These are phyloP conservation scores for Hyalella azteca DNA, from an alignment of 2,888 invertebrate genomes.

Conservation along the genomic window DNA sequence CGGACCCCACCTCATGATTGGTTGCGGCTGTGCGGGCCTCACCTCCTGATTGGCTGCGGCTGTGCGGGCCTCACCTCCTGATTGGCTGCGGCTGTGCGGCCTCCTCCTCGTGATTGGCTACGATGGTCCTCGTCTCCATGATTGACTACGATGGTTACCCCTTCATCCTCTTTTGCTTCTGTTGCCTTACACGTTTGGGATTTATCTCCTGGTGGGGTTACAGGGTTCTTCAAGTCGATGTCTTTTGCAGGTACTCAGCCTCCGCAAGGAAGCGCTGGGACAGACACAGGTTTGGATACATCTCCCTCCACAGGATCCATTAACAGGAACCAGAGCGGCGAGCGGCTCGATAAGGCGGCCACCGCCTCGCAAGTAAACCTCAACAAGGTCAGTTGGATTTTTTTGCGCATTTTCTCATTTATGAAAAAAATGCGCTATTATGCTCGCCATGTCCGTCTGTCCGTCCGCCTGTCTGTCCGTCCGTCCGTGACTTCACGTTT, in stretches of 20 bases:
- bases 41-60: too few species aligned
- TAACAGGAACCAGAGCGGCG: constrained; percentile 77
- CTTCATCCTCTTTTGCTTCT: not conserved
- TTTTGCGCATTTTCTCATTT: too few species aligned
- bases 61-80: too few species aligned
- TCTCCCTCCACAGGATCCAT: constrained; percentile 84
- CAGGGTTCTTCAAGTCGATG: constrained; percentile 58
- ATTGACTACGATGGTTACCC: not conserved
- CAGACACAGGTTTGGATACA: constrained; percentile 69
- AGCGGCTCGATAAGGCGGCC: constrained; percentile 66
- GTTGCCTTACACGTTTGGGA: constrained; percentile 6
- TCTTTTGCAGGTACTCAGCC: constrained; percentile 57
- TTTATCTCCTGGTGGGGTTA: constrained; percentile 24
- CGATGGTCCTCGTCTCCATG: not conserved
- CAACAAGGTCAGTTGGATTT: not conserved
- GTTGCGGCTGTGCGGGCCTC: too few species aligned
- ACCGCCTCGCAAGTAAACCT: not conserved
- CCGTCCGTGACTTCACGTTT: too few species aligned
- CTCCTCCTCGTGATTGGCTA: not conserved
- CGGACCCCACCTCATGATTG: not conserved
- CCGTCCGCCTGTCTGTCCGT: too few species aligned
- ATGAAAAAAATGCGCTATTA: not conserved
- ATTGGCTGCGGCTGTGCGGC: not conserved
- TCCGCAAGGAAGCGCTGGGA: constrained; percentile 9
- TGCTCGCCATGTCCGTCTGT: too few species aligned